Percentiles rank a stretch among this genome's conserved stretches.
These are phyloP conservation scores for Margarornis squamiger DNA, from an alignment of 2,797 vertebrate species.

Conservation along the genomic window DNA sequence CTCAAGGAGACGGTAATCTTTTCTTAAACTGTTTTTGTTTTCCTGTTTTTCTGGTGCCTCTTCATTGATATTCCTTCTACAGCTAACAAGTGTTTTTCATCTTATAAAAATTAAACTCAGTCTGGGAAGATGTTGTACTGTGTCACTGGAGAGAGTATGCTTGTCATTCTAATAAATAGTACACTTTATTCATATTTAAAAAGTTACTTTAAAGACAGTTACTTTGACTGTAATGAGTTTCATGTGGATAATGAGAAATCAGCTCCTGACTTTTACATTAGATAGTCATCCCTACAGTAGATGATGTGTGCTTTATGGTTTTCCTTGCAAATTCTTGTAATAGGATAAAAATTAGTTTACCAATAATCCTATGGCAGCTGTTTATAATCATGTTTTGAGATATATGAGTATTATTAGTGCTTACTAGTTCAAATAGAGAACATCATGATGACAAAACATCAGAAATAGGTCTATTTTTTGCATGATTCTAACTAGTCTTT, in stretches of 20 bases:
- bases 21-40: background rate
- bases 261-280: background rate
- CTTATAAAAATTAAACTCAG: background rate
- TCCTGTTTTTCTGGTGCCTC: background rate
- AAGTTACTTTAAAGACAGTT: background rate
- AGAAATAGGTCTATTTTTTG: background rate
- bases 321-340: background rate
- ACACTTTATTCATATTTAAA: background rate
- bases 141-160: background rate
- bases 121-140: background rate
- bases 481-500: background rate
- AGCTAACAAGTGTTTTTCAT: background rate
- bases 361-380: background rate
- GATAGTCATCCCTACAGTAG: background rate
- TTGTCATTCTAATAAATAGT: background rate
- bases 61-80: background rate
- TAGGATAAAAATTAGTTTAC: background rate
- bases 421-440: background rate
- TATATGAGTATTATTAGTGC: background rate
- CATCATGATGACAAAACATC: background rate
- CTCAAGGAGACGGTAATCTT: background rate
- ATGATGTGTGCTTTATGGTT: background rate
- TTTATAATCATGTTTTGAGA: background rate
- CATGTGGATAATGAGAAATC: background rate
- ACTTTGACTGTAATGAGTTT: background rate